Conservation (phyloP, 1,140 invertebrate species). For the Drosophila albomicans region DNA sequence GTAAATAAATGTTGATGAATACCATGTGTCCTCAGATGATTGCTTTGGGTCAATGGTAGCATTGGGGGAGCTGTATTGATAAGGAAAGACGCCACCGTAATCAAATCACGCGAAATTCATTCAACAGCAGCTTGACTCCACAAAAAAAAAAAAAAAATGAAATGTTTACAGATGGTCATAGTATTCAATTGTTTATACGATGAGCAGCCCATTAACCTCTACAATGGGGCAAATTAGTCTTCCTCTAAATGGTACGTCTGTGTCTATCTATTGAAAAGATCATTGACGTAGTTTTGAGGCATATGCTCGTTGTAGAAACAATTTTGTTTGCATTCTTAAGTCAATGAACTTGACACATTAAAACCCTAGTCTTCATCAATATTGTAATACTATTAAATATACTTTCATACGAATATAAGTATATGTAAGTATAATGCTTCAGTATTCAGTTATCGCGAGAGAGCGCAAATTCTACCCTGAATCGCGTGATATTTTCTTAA, state of each 20-base stretch:
- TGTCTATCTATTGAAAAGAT: constrained; percentile 54
- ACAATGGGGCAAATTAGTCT: not conserved
- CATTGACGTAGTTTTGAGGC: constrained; percentile 55
- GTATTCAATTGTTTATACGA: constrained; percentile 12
- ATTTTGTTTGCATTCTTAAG: constrained; percentile 6
- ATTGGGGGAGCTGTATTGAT: not conserved
- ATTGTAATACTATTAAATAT: constrained; percentile 23
- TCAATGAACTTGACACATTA: constrained; percentile 45
- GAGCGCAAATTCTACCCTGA: constrained; percentile 75
- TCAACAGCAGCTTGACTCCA: constrained; percentile 16
- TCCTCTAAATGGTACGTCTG: not conserved
- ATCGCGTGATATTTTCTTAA: constrained; percentile 79
- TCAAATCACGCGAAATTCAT: constrained; percentile 33
- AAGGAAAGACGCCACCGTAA: constrained; percentile 8
- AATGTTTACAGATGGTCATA: constrained; percentile 4
- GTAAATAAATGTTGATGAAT: not conserved
- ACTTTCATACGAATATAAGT: constrained; percentile 1
- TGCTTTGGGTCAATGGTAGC: constrained; percentile 27
- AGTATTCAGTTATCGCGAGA: constrained; percentile 41
- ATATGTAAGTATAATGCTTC: not conserved
- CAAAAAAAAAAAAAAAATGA: not conserved
- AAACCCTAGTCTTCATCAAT: constrained; percentile 14
- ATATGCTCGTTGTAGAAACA: not conserved
- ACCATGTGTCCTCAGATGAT: not conserved
- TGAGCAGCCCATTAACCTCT: constrained; percentile 47